Evolutionary conservation across 2,888 invertebrate genomes (phyloP), one percentile per base, ranked within the genome.

Genomic region (Tromatobia lineatoria): DNA sequence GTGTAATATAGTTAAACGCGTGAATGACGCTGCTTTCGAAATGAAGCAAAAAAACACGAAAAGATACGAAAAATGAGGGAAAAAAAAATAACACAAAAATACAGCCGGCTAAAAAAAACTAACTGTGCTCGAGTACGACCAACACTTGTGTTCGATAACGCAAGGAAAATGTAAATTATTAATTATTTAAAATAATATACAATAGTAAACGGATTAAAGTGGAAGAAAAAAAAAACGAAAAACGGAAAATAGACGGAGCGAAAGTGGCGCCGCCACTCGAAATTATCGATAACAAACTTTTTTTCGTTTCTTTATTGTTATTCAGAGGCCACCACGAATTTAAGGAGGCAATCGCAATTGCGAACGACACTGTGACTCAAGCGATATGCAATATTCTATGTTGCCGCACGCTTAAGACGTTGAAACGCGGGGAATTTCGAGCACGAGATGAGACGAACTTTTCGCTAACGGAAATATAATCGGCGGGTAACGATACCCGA

Each of bases 151-250:
- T 91, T 91, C 90, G 69, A 64, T 74, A 81, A 80, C 75, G 74
- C 80, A 76, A 84, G 80, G 85, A 57, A 88, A 91, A 88, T 91
- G 89, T 92, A 90, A 90, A 91, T 91, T 91, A 90, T 91, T 91
- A 91, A 91, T 93, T 91, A 91, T 92, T 92, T 91, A 89, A 38
- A 91, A 91, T 91, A 64, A 64, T 91, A 91, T 90, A 90, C 88
- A 87, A 87, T 90, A 85, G 87, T 87, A 90, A 59, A 90, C 84
- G 86, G 88, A 89, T 69, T 74, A n/a, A 50, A 66, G 71, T 45
- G 34, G 20, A 64, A 64, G 10, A 42, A 18, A 4, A 1, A n/a
- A 13, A n/a, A 3, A 29, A 29, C 3, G 4, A 29, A 29, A 2
- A 29, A 2, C 29, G 29, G 29, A 45, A 80, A 34, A 34, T 76